A percentile compares a stretch with the other conserved stretches of the same genome.
phyloP scores from a whole-genome alignment of 2,113 vertebrate genomes.

The Callithrix jacchus region DNA sequence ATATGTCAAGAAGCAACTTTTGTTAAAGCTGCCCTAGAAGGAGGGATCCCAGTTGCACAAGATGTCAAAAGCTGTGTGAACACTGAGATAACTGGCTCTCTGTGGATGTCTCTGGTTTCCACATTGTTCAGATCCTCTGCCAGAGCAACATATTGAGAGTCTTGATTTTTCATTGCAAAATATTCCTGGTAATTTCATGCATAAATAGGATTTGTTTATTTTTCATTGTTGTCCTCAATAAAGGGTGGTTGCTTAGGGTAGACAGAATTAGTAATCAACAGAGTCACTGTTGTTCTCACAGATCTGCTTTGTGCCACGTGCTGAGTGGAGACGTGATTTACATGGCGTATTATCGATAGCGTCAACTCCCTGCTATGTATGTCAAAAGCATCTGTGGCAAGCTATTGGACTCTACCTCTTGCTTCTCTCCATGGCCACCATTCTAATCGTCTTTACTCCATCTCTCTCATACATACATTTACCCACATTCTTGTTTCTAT shows the following conservation, averaged over 20 bases:
- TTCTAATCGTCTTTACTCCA: neutral
- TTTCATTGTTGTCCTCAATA: slow-evolving; percentile 18
- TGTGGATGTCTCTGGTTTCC: neutral
- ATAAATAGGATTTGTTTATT: slow-evolving; percentile 45
- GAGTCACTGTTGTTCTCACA: neutral
- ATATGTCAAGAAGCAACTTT: neutral
- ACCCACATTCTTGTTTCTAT: neutral
- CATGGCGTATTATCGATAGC: too few species aligned
- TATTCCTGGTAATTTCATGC: slow-evolving; percentile 45
- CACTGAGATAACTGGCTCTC: neutral
- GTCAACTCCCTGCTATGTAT: fast-evolving
- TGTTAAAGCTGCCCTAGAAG: neutral
- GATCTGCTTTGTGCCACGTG: neutral
- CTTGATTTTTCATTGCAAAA: slow-evolving; percentile 45
- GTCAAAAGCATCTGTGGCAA: neutral
- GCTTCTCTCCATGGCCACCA: neutral
- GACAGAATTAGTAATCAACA: neutral
- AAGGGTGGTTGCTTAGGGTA: slow-evolving; percentile 21
- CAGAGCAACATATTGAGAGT: neutral
- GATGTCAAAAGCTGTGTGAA: slow-evolving; percentile 25
- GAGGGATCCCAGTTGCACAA: neutral
- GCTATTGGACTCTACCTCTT: neutral
- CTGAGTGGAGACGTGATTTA: neutral
- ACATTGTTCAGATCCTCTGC: slow-evolving; percentile 55
- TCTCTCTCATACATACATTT: neutral